Conservation (phyloP, 2,113 vertebrate species). For the Limanda limanda region DNA sequence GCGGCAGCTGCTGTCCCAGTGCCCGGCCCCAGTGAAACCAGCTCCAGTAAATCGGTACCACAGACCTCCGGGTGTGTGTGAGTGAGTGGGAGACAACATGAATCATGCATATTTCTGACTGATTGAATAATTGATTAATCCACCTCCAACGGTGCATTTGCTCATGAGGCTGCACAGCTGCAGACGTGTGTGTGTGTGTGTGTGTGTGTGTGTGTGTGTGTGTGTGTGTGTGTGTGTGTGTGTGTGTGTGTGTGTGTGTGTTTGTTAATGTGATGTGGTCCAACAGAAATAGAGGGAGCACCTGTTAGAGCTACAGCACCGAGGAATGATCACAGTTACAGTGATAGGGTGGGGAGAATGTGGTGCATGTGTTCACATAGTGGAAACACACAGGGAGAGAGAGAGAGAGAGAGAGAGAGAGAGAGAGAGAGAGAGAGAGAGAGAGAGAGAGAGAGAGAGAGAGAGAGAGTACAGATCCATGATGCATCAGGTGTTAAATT, state of each 20-base stretch:
- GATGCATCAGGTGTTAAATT: constrained; percentile 33
- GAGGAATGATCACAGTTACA: constrained; percentile 65
- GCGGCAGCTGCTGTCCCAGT: constrained; percentile 89
- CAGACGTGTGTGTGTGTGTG: constrained; percentile 15
- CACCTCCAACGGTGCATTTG: background rate
- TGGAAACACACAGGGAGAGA: constrained; percentile 31
- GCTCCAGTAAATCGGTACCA: constrained; percentile 30
- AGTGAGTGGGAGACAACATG: background rate
- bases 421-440: too few species aligned
- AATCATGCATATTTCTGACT: background rate
- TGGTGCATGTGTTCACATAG: constrained; percentile 64
- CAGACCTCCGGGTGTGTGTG: background rate
- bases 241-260: constrained; percentile 29
- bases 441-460: too few species aligned
- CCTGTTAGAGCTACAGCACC: constrained; percentile 74
- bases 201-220: constrained; percentile 68
- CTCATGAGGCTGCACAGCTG: constrained; percentile 21
- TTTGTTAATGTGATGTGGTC: constrained; percentile 75
- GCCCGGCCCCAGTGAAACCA: constrained; percentile 88
- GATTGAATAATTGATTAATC: background rate
- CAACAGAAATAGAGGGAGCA: constrained; percentile 83
- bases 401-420: too few species aligned
- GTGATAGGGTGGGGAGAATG: constrained; percentile 65
- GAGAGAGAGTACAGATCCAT: constrained; percentile 51
- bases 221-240: constrained; percentile 39